phyloP scores from a whole-genome alignment of 92 coral and sea anemone genomes.

The Zoanthus sansibaricus region DNA sequence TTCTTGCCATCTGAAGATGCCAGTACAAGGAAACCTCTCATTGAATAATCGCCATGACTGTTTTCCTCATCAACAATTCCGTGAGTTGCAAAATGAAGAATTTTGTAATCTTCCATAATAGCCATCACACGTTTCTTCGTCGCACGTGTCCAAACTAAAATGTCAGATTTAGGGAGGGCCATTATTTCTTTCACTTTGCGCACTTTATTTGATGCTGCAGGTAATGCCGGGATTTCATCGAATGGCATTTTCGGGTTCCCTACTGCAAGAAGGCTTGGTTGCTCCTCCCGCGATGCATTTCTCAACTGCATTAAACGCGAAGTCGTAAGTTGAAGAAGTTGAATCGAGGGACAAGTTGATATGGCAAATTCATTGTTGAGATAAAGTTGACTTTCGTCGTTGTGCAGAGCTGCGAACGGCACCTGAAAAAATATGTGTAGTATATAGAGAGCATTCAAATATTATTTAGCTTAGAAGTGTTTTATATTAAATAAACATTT shows the following conservation, averaged over 20 bases:
- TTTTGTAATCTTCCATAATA: slow-evolving; percentile 52
- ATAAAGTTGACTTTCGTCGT: slow-evolving; percentile 33
- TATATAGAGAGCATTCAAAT: not conserved
- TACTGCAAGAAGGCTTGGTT: slow-evolving; percentile 64
- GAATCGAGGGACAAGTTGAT: slow-evolving; percentile 70
- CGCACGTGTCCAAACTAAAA: slow-evolving; percentile 53
- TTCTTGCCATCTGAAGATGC: slow-evolving; percentile 49
- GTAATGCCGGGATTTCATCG: slow-evolving; percentile 55
- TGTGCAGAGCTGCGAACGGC: slow-evolving; percentile 70
- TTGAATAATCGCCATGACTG: slow-evolving; percentile 67
- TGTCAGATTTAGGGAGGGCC: slow-evolving; percentile 42
- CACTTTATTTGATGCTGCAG: slow-evolving; percentile 61
- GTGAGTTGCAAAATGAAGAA: slow-evolving; percentile 74
- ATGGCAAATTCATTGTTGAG: slow-evolving; percentile 57
- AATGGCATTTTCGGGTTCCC: slow-evolving; percentile 75
- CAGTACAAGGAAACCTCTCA: slow-evolving; percentile 67
- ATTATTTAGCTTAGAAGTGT: not conserved
- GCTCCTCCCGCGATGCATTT: slow-evolving; percentile 6
- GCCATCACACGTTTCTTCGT: slow-evolving; percentile 57
- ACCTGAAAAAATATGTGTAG: slow-evolving; percentile 1
- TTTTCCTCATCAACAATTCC: slow-evolving; percentile 57
- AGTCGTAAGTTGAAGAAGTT: slow-evolving; percentile 55
- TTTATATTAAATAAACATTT: not conserved
- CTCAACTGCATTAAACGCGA: slow-evolving; percentile 16
- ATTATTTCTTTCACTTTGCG: slow-evolving; percentile 65